Conservation (phyloP, 2,888 invertebrate species). For the Brachyptera putata region DNA sequence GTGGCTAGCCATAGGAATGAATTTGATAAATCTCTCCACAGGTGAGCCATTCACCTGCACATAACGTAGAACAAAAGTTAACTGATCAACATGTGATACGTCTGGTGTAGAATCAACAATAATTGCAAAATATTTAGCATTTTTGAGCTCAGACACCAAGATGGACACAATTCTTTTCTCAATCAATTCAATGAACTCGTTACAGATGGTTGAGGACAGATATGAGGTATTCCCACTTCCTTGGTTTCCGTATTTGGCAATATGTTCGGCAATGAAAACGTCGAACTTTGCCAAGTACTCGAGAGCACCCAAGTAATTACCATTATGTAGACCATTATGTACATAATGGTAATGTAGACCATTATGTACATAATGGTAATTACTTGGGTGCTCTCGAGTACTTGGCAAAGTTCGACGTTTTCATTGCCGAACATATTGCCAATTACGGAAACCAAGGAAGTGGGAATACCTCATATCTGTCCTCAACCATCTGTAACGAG, state of each 20-base stretch:
- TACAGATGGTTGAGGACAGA: constrained; percentile 9
- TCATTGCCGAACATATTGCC: background rate
- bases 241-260: background rate
- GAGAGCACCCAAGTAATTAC: constrained; percentile 8
- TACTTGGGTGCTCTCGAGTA: constrained; percentile 6
- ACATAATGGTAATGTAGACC: too few species aligned
- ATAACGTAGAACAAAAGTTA: constrained; percentile 28
- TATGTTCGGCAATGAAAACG: background rate
- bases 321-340: too few species aligned
- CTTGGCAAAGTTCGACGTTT: constrained; percentile 13
- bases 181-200: constrained; percentile 16
- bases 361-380: constrained; percentile 17
- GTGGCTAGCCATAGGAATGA: background rate
- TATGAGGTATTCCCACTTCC: constrained; percentile 3
- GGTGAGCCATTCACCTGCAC: constrained; percentile 11
- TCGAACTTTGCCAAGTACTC: constrained; percentile 14
- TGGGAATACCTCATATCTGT: background rate
- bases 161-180: background rate
- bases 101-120: constrained; percentile 27
- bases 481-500: constrained; percentile 17
- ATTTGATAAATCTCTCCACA: background rate
- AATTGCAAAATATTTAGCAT: constrained; percentile 24
- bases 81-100: constrained; percentile 29
- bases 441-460: constrained; percentile 7
- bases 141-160: constrained; percentile 1